Evolutionary conservation across 2,888 invertebrate species (phyloP).

Genomic region (Icerya purchasi): DNA sequence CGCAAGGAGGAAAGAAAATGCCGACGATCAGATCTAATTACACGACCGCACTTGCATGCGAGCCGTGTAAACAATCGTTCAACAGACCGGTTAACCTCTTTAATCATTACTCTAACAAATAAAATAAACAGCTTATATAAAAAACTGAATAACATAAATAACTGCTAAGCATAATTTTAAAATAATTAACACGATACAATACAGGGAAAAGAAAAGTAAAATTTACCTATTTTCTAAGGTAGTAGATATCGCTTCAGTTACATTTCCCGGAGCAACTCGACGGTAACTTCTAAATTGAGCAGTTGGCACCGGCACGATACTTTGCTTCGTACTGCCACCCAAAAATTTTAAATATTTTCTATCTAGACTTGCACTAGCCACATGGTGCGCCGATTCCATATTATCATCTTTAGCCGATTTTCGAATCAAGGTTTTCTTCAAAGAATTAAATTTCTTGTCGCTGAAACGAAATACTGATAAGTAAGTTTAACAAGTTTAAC

Average conservation of each 20-base stretch:
- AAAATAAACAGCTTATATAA: no score
- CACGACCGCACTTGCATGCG: no score
- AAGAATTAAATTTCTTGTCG: constrained; percentile 41
- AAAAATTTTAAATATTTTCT: constrained; percentile 42
- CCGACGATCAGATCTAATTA: no score
- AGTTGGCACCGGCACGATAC: constrained; percentile 48
- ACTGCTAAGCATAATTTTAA: no score
- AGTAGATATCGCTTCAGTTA: not conserved
- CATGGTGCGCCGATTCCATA: constrained; percentile 5
- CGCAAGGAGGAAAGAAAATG: no score
- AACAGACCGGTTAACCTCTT: no score
- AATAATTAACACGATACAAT: no score
- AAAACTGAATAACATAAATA: no score
- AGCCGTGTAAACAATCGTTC: no score
- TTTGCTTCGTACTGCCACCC: constrained; percentile 30
- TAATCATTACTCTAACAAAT: no score
- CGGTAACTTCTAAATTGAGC: constrained; percentile 56
- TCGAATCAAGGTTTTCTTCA: constrained; percentile 42
- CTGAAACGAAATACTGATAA: no score
- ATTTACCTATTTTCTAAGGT: not conserved
- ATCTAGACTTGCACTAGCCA: constrained; percentile 29
- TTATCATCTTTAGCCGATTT: constrained; percentile 14
- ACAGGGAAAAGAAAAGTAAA: not conserved
- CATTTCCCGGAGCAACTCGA: constrained; percentile 29
- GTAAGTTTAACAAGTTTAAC: no score